A percentile compares a stretch with the other conserved stretches of the same genome.
These are phyloP conservation scores for Hyposmocoma kahamanoa DNA, from an alignment of 1,140 invertebrate genomes.

Conservation along the genomic window DNA sequence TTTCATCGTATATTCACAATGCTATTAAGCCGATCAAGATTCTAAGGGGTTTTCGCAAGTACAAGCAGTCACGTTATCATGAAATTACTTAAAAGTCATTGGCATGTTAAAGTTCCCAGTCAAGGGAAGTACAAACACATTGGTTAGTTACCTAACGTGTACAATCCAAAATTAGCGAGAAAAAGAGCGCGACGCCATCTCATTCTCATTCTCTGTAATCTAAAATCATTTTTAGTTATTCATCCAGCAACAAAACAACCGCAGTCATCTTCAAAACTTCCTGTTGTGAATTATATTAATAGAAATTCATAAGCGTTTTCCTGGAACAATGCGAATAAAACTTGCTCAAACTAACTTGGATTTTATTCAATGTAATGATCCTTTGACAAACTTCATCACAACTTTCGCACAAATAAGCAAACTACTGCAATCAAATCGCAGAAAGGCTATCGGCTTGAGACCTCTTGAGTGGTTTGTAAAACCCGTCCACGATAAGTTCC, in stretches of 20 bases:
- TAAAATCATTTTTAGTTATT: conserved; percentile 26
- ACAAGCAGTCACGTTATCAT: too few relatives aligned
- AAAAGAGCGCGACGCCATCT: conserved; percentile 16
- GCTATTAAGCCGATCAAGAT: too few relatives aligned
- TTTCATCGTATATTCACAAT: too few relatives aligned
- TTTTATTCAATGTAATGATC: conserved; percentile 9
- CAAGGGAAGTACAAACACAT: conserved; percentile 9
- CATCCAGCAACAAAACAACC: conserved; percentile 1
- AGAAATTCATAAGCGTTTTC: not conserved
- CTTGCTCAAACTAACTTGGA: not conserved
- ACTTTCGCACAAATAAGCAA: conserved; percentile 33
- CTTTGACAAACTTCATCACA: conserved; percentile 19
- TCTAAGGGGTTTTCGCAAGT: too few relatives aligned
- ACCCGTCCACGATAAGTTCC: conserved; percentile 41
- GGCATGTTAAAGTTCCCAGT: conserved; percentile 9
- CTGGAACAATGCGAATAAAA: not conserved
- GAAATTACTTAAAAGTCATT: too few relatives aligned
- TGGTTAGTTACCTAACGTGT: conserved; percentile 8
- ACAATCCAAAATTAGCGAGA: conserved; percentile 19
- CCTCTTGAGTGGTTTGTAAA: conserved; percentile 43
- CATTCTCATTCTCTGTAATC: conserved; percentile 20
- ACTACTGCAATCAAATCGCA: conserved; percentile 46
- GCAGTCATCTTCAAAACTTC: conserved; percentile 16
- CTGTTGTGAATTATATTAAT: conserved; percentile 10
- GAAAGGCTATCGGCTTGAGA: conserved; percentile 36